phyloP scores from a whole-genome alignment of 92 coral and sea anemone genomes.

The Palythoa heliodiscus region DNA sequence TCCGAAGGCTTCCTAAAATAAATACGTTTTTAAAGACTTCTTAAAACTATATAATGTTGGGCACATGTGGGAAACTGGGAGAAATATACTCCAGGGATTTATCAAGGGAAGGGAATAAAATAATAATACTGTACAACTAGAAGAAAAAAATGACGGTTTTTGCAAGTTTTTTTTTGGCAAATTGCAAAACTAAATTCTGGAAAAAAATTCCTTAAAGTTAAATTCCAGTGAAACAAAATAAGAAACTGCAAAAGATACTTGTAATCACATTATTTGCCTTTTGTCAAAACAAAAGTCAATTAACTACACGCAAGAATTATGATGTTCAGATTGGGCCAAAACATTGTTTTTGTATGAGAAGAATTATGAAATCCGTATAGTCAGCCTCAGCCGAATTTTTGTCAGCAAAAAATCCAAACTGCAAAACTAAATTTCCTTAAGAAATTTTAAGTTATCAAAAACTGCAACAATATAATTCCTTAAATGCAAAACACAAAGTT shows the following conservation, averaged over 20 bases:
- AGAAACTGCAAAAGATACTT: not conserved
- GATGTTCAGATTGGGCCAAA: slow-evolving; percentile 6
- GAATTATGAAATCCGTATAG: not conserved
- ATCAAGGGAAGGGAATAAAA: not conserved
- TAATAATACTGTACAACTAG: not conserved
- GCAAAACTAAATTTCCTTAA: not conserved
- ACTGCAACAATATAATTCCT: not conserved
- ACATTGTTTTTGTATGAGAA: not conserved
- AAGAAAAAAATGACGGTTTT: not conserved
- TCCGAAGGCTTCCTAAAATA: no score
- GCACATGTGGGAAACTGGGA: not conserved
- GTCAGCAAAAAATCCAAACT: not conserved
- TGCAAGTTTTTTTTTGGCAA: not conserved
- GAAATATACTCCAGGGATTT: no score
- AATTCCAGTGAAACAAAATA: not conserved
- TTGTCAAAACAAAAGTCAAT: slow-evolving; percentile 10
- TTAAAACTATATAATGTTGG: no score
- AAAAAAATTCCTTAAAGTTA: not conserved
- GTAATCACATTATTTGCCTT: slow-evolving; percentile 10
- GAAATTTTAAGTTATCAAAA: not conserved
- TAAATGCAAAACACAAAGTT: not conserved
- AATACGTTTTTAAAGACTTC: no score
- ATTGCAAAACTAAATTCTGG: not conserved
- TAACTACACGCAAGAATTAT: not conserved
- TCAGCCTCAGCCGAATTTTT: not conserved